Percentiles rank a stretch among this genome's conserved stretches.
Conservation (phyloP, 2,888 invertebrate species). For the Gari tellinella region DNA sequence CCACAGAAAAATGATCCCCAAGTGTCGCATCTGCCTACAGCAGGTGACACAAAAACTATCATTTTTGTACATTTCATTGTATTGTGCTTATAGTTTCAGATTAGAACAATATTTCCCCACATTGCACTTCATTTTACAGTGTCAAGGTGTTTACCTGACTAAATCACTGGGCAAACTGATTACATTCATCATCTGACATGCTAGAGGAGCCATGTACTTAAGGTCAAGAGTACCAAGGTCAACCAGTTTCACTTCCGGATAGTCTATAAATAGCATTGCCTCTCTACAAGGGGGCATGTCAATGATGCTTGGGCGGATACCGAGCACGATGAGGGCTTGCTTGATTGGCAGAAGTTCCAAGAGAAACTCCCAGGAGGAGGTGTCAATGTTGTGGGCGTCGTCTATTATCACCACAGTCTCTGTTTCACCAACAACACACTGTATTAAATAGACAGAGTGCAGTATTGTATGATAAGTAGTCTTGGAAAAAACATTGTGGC, state of each 20-base stretch:
- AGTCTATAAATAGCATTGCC: slow-evolving; percentile 53
- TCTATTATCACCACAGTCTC: slow-evolving; percentile 86
- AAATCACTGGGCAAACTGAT: slow-evolving; percentile 70
- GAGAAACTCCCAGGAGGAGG: slow-evolving; percentile 84
- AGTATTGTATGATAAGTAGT: neutral
- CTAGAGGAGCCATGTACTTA: slow-evolving; percentile 69
- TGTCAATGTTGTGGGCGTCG: slow-evolving; percentile 86
- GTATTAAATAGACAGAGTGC: neutral
- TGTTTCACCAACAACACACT: slow-evolving; percentile 56
- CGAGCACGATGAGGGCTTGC: slow-evolving; percentile 55
- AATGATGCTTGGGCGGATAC: slow-evolving; percentile 55
- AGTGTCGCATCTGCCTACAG: too few species aligned
- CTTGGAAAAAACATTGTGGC: neutral
- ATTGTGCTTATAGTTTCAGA: too few species aligned
- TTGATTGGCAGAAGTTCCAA: slow-evolving; percentile 53
- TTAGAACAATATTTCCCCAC: too few species aligned
- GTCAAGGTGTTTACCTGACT: slow-evolving; percentile 72
- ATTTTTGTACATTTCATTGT: too few species aligned
- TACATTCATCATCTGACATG: slow-evolving; percentile 79
- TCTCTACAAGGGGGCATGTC: slow-evolving; percentile 60
- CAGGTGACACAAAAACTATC: too few species aligned
- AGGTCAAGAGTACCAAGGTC: slow-evolving; percentile 66
- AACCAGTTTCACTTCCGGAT: slow-evolving; percentile 34
- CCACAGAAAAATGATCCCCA: too few species aligned
- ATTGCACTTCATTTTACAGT: too few species aligned